Evolutionary conservation across 2,113 vertebrate species (phyloP), one percentile per base, ranked within the genome.

Genomic region (Dromas ardeola): DNA sequence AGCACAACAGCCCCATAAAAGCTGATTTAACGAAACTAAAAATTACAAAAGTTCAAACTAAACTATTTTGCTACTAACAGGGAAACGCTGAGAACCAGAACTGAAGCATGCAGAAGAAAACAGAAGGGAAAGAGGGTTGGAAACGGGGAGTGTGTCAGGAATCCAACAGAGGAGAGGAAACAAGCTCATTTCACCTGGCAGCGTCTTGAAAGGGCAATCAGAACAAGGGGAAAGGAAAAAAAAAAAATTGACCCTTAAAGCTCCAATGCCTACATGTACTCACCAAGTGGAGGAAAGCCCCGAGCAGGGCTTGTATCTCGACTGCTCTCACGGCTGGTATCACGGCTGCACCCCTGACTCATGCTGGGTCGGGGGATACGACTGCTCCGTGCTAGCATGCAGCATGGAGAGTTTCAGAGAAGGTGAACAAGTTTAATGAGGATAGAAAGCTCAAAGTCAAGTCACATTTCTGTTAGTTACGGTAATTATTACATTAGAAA

Each of bases 321-420:
- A 98, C 99, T 99, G 99, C 99, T 99, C 98, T 99, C 99, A 97
- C 99, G 99, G 99, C 99, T 99, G 98, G 99, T 99, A 98, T 99
- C 99, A 98, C 99, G 99, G 98, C 99, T 99, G 98, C 99, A 99
- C 98, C 99, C 99, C 98, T 99, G 99, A 99, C 99, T 99, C 99
- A 99, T 99, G 99, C 99, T 99, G 98, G 99, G 99, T 95, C 99
- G 99, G 95, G 99, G 99, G 97, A 99, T 99, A 97, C 99, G 99
- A 98, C 99, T 99, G 99, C 99, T 99, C 99, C 99, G 99, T 98
- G 99, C 99, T 99, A 99, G 99, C 98, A 98, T 99, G 99, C 98
- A 98, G 99, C 98, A 99, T 99, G 99, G 98, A 98, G 99, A 99
- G 99, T 99, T 98, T 99, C 98, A 99, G 98, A 99, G 98, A 98